phyloP scores from a whole-genome alignment of 2,888 invertebrate species.

The Neelides folsomi region DNA sequence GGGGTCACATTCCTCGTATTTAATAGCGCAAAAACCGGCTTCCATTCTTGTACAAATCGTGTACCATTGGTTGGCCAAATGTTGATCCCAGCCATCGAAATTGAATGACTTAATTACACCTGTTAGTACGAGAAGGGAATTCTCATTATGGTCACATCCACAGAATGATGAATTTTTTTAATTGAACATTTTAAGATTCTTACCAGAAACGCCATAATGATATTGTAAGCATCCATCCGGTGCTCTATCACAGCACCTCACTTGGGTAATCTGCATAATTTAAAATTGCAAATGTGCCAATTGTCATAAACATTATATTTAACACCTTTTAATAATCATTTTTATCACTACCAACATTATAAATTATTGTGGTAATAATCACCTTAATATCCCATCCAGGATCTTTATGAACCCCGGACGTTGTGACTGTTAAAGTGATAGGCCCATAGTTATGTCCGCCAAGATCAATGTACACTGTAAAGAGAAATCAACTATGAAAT shows the following conservation, averaged over 20 bases:
- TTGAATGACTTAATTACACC: constrained; percentile 32
- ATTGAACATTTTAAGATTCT: neutral
- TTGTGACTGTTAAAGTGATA: constrained; percentile 31
- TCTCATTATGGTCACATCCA: neutral
- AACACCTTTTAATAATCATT: too few species aligned
- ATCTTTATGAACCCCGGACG: constrained; percentile 33
- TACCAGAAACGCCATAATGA: constrained; percentile 33
- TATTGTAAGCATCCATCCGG: constrained; percentile 33
- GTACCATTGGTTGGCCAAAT: constrained; percentile 33
- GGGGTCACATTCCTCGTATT: constrained; percentile 33
- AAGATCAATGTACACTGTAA: constrained; percentile 32
- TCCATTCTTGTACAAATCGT: constrained; percentile 32
- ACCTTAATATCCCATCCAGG: constrained; percentile 33
- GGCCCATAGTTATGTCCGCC: constrained; percentile 33
- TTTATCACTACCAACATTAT: too few species aligned
- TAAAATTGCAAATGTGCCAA: neutral
- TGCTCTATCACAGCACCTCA: constrained; percentile 31
- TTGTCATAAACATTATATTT: too few species aligned
- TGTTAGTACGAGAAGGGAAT: constrained; percentile 4
- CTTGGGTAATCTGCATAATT: constrained; percentile 28
- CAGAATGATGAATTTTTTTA: neutral
- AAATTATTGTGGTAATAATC: too few species aligned
- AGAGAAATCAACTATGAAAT: neutral
- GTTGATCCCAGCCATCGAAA: constrained; percentile 33
- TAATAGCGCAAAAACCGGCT: constrained; percentile 33